Base-by-base conservation (phyloP, 2,797 vertebrate genomes). In the Trachops cirrhosus region DNA sequence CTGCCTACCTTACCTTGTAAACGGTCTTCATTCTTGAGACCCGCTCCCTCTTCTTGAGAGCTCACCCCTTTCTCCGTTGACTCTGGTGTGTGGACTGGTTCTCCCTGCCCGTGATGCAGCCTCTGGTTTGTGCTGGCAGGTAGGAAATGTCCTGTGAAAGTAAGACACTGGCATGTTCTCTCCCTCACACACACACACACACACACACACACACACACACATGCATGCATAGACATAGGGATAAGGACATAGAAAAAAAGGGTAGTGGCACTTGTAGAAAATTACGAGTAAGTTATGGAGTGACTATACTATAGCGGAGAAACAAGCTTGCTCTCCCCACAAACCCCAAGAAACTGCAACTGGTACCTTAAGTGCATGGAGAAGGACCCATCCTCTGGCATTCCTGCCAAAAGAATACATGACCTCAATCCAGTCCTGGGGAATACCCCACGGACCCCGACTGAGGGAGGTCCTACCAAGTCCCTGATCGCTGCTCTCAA, bases 81-180 rank as follows among this genome's bases (percentile, higher is more conserved):
- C 83, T 86, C 78, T 94, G 89, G 80, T 54, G 0, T 52, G 73
- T 88, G 83, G 88, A 93, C 68, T 59, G 86, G 37, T 52, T 82
- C 52, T 94, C 90, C 62, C 62, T 94, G 95, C 91, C 86, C 77
- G 52, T 96, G 95, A 96, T 67, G 96, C 95, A 91, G 41, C 82
- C 80, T 94, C 50, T 80, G 92, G 93, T 94, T 59, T 93, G 83
- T 78, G 68, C 95, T 83, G 82, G 91, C 96, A 93, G 48, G 89
- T 89, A 39, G 82, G 87, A 93, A 78, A 93, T 94, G 92, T 91
- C 88, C 92, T 89, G 34, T 91, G 94, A 88, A 90, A 90, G 41
- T 77, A 77, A 94, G 74, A 90, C 93, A 83, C 67, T 50, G 57
- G 16, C 39, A 29, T 52, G 32, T 74, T 74, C 74, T 79, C n/a